Evolutionary conservation across 2,113 vertebrate species (phyloP), one percentile per base, ranked within the genome.

Genomic region (Hippoglossus stenolepis): DNA sequence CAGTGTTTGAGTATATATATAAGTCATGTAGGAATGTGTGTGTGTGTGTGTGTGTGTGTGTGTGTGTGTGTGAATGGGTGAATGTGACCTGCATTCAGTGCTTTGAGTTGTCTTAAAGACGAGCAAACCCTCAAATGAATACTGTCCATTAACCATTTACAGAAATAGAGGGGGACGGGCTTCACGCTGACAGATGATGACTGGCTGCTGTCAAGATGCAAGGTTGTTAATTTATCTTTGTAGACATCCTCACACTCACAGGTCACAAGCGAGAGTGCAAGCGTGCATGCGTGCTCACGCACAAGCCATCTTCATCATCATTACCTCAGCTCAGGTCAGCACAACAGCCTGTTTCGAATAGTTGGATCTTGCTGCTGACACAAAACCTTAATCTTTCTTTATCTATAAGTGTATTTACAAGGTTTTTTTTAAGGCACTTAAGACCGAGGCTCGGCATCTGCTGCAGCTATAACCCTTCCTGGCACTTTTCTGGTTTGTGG

Each of bases 181-280:
- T 53, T 66, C 43, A 56, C 63, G 0, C 23, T 75, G 75, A 80
- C 63, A 75, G 70, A 83, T 85, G 78, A 82, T 65, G 70, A 89
- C 75, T 82, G 84, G 65, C 72, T 77, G 79, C 74, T 88, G 83
- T 87, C 81, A 80, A 24, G 57, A 61, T 62, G 73, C 63, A 60
- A 47, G 65, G 80, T 56, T 61, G 80, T 78, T 83, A 76, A 88
- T 91, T 80, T 79, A 72, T 87, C 85, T 83, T 65, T 2, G 6
- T 28, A 45, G 58, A 53, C 10, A 2, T 70, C 24, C 14, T 73
- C 60, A 61, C 77, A 87, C 73, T 59, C 53, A 23, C 81, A 47
- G 69, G 73, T 83, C 65, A 65, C 68, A 64, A 60, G 57, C 18
- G 8, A 20, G 23, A 15, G 12, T 13, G 20, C 61, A 49, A 23